phyloP scores from a whole-genome alignment of 2,113 vertebrate species.

The Limanda limanda region DNA sequence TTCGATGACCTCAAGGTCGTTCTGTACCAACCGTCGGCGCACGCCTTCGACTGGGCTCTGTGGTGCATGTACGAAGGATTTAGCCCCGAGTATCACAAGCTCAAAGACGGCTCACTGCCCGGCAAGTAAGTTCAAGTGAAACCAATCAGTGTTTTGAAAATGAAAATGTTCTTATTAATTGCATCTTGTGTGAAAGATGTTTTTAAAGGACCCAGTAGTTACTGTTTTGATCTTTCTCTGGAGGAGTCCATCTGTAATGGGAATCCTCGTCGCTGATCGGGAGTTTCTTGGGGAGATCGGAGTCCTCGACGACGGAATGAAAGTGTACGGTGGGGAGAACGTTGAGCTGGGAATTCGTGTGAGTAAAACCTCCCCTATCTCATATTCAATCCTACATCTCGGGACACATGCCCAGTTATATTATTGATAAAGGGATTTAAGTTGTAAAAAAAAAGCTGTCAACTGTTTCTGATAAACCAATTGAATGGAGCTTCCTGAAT shows the following conservation, averaged over 20 bases:
- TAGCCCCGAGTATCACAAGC: conserved; percentile 69
- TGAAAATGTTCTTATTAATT: no score
- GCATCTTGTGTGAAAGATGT: background rate
- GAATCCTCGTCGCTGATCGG: conserved; percentile 91
- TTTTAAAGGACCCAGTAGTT: background rate
- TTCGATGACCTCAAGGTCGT: conserved; percentile 70
- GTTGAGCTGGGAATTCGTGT: conserved; percentile 95
- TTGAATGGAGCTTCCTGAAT: no score
- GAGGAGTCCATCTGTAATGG: conserved; percentile 94
- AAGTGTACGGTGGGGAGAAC: conserved; percentile 94
- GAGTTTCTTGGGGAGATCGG: conserved; percentile 93
- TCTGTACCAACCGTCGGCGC: conserved; percentile 26
- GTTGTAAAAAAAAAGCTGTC: no score
- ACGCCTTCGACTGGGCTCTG: conserved; percentile 79
- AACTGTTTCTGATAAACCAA: no score
- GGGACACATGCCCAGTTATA: background rate
- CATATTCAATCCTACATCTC: background rate
- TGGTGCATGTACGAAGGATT: conserved; percentile 81
- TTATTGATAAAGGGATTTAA: no score
- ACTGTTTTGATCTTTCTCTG: background rate
- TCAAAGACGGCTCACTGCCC: conserved; percentile 67
- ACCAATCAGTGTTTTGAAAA: no score
- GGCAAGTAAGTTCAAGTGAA: conserved; percentile 74
- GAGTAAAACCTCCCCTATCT: conserved; percentile 59
- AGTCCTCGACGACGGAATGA: conserved; percentile 92